Base-by-base conservation (phyloP, 2,888 invertebrate genomes). In the Catocala fraxini region DNA sequence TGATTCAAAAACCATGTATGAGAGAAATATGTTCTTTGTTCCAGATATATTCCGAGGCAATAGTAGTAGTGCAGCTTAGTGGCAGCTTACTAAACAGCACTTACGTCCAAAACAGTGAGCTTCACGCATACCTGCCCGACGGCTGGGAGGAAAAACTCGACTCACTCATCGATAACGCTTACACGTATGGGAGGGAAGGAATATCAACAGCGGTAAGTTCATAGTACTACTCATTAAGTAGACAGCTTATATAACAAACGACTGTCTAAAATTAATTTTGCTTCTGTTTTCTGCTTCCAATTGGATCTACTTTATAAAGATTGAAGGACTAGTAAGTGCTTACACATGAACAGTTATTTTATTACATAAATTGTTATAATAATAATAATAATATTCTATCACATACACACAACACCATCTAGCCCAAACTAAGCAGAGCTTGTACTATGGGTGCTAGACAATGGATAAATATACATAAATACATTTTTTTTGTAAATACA, bases 1-100 rank as follows among this genome's bases (percentile, higher is more conserved):
- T 4, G 25, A 25, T 25, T 25, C 25, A 25, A 3, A 25, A 25
- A 25, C 1, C 25, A 25, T 25, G 4, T 25, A 3, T 3, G 25
- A 25, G 3, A 25, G 25, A 25, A 25, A 25, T 25, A 3, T 25
- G 25, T 56, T 59, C 35, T 57, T 54, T 12, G 51, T 68, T 71
- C 0, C 91, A 99, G 97, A 97, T 99, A 80, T 99, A 99, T 88
- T 97, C 97, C 0, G 99, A 99, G 94, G 98, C 98, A 1, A 97
- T 99, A 88, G 98, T 98, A 82, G 95, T 99, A 59, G 96, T 99
- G 11, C 97, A 98, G 85, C 95, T 99, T 65, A 97, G 97, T 45
- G 97, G 98, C 65, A 98, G 98, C 86, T 95, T 99, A 6, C 95
- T 98, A 35, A 98, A 99, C 91, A 96, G 97, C 79, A 98, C 98